Evolutionary conservation across 2,888 invertebrate genomes (phyloP).

Genomic region (Anticlea derivata): DNA sequence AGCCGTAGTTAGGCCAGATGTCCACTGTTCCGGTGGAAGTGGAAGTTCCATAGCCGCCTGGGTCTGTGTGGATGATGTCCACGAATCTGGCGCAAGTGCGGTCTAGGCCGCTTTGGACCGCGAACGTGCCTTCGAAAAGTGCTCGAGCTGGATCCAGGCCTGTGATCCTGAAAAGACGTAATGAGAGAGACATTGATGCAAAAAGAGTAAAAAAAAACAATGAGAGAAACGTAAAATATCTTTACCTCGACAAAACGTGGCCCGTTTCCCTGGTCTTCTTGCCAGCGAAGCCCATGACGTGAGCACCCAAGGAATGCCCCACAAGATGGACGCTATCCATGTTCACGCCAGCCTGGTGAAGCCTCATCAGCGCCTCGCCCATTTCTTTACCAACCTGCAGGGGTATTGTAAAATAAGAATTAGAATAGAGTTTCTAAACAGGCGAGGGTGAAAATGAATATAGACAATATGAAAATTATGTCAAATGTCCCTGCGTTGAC

Average conservation of each 20-base stretch:
- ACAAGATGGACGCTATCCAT: conserved; percentile 63
- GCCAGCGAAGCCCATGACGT: conserved; percentile 70
- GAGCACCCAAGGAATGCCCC: conserved; percentile 76
- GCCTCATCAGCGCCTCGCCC: conserved; percentile 54
- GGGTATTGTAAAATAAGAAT: no score
- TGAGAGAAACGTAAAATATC: background rate
- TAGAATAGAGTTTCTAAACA: no score
- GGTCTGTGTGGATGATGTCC: conserved; percentile 87
- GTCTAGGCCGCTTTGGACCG: conserved; percentile 59
- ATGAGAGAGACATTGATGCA: no score
- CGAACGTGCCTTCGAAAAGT: conserved; percentile 77
- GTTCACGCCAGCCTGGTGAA: conserved; percentile 59
- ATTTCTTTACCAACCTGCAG: conserved; percentile 59
- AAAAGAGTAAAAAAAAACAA: no score
- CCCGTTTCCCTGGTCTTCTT: conserved; percentile 53
- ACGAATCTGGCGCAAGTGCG: conserved; percentile 82
- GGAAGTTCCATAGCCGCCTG: conserved; percentile 82
- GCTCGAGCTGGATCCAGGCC: conserved; percentile 85
- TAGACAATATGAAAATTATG: no score
- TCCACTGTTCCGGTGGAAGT: conserved; percentile 79
- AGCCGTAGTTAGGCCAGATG: conserved; percentile 84
- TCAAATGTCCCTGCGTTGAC: no score
- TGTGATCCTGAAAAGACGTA: conserved; percentile 74
- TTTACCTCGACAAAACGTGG: conserved; percentile 59
- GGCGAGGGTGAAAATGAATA: no score